A percentile compares a stretch with the other conserved stretches of the same genome.
Conservation (phyloP, 2,888 invertebrate species). For the Drosophila ezoana region DNA sequence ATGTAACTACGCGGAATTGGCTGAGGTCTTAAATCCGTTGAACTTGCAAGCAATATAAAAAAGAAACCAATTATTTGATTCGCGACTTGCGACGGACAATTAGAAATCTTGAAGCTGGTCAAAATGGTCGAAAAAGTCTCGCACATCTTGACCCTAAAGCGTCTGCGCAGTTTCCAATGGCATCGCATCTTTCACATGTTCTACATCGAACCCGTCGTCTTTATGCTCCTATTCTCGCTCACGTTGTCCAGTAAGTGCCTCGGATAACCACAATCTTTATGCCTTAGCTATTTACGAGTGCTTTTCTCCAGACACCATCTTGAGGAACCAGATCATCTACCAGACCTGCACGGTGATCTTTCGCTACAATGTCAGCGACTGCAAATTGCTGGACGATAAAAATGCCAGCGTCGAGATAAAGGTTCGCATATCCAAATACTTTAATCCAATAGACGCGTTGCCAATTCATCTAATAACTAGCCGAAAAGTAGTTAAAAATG, state of each 20-base stretch:
- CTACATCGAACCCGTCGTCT: conserved; percentile 82
- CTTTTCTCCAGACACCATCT: conserved; percentile 83
- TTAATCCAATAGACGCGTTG: too few species aligned
- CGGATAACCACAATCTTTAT: not conserved
- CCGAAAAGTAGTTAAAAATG: too few species aligned
- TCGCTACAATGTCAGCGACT: conserved; percentile 87
- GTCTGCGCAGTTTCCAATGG: conserved; percentile 72
- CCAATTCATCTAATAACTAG: too few species aligned
- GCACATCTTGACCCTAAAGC: conserved; percentile 50
- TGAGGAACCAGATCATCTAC: conserved; percentile 89
- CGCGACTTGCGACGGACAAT: not conserved
- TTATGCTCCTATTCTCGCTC: conserved; percentile 80
- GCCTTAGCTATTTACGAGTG: too few species aligned
- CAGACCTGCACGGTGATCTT: conserved; percentile 88
- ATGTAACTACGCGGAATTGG: conserved; percentile 3
- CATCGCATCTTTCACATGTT: conserved; percentile 77
- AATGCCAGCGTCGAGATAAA: conserved; percentile 86
- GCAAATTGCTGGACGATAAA: conserved; percentile 83
- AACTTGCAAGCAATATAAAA: not conserved
- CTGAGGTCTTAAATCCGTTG: not conserved
- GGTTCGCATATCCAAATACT: conserved; percentile 48
- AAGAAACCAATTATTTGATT: not conserved
- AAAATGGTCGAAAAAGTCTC: conserved; percentile 74
- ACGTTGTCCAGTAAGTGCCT: conserved; percentile 77
- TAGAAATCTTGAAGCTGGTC: not conserved